A percentile compares a stretch with the other conserved stretches of the same genome.
Conservation (phyloP, 1,140 invertebrate genomes). For the Ceratosolen fusciceps region DNA sequence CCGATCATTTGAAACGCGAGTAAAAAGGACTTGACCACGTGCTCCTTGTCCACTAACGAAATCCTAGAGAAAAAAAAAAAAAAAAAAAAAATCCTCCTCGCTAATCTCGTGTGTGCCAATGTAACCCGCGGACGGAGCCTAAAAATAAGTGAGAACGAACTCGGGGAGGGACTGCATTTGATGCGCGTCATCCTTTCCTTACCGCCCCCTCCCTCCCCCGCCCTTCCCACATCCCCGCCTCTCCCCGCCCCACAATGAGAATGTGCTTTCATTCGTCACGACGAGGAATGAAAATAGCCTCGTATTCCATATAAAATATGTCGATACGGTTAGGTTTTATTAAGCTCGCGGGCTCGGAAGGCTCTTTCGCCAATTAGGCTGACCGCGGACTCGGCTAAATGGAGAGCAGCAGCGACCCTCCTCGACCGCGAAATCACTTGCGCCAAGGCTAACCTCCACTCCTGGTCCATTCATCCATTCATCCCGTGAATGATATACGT, state of each 20-base stretch:
- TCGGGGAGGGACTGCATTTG: not conserved
- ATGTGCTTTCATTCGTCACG: no score
- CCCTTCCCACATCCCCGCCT: no score
- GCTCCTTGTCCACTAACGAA: not conserved
- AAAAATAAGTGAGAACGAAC: not conserved
- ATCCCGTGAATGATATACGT: no score
- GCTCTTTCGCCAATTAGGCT: slow-evolving; percentile 41
- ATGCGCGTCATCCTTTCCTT: not conserved
- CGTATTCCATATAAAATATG: not conserved
- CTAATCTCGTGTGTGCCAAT: not conserved
- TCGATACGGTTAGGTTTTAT: slow-evolving; percentile 29
- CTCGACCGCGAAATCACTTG: not conserved
- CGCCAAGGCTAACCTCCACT: slow-evolving; percentile 4
- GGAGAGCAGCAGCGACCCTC: not conserved
- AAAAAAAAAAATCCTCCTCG: no score
- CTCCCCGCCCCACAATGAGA: no score
- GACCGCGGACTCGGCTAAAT: not conserved
- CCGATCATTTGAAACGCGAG: not conserved
- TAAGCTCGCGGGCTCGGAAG: not conserved
- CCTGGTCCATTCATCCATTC: no score
- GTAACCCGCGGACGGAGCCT: not conserved
- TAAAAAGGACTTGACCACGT: slow-evolving; percentile 12
- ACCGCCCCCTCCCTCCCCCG: no score
- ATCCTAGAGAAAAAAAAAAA: slow-evolving; percentile 6
- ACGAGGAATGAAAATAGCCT: slow-evolving; percentile 22